Conservation (phyloP, 2,888 invertebrate genomes). For the Hemistola chrysoprasaria region DNA sequence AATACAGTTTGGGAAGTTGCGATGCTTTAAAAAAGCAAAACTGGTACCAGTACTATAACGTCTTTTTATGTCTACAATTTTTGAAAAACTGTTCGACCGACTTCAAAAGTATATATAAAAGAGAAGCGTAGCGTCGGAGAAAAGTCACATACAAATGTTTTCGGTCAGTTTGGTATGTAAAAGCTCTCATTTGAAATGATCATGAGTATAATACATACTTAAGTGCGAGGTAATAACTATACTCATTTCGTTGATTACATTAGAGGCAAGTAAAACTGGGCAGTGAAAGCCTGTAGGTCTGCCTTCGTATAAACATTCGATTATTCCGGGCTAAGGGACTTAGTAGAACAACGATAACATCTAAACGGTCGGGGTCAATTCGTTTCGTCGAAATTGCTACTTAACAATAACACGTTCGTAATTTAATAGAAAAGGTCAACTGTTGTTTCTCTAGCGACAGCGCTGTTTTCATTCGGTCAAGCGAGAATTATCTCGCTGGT, state of each 20-base stretch:
- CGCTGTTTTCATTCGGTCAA: slow-evolving; percentile 41
- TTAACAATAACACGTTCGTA: slow-evolving; percentile 39
- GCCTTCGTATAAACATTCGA: slow-evolving; percentile 34
- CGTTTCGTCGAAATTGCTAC: slow-evolving; percentile 39
- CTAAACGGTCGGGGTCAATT: slow-evolving; percentile 33
- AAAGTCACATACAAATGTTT: too few relatives aligned
- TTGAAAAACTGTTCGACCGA: too few relatives aligned
- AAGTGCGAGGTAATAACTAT: too few relatives aligned
- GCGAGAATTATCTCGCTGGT: slow-evolving; percentile 25
- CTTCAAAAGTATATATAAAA: too few relatives aligned
- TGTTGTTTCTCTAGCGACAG: slow-evolving; percentile 42
- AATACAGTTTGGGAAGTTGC: too few relatives aligned
- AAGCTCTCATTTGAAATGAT: too few relatives aligned
- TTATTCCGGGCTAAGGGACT: slow-evolving; percentile 26
- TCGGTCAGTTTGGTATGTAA: too few relatives aligned
- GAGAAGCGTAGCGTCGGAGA: too few relatives aligned
- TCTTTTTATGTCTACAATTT: too few relatives aligned
- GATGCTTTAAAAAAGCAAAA: too few relatives aligned
- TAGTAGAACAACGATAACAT: slow-evolving; percentile 35
- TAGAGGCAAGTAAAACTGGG: slow-evolving; percentile 9
- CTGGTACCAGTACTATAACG: too few relatives aligned
- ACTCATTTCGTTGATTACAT: background rate
- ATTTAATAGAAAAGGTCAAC: slow-evolving; percentile 45
- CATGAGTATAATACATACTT: too few relatives aligned
- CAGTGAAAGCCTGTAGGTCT: slow-evolving; percentile 11